Evolutionary conservation across 2,888 invertebrate species (phyloP), one percentile per base, ranked within the genome.

Genomic region (Neria commutata): DNA sequence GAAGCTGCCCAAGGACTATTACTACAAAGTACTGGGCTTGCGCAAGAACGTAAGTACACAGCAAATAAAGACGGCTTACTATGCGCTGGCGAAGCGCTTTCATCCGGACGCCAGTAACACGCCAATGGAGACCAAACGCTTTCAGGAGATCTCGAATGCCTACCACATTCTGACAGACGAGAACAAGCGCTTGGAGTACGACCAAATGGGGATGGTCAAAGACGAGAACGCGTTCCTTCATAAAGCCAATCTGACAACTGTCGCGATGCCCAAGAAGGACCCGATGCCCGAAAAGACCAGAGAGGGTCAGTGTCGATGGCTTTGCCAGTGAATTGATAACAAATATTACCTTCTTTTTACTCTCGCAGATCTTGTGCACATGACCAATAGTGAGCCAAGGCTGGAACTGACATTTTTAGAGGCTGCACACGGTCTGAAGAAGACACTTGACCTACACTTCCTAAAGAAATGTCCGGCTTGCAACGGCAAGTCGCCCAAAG

Each of bases 91-190:
- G 11, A 81, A 81, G 58, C 79, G 78, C 26, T 79, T 72, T 63
- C 80, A 81, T 61, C 81, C 81, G 0, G 80, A 81, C 60, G 72
- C 75, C 0, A 64, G 65, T 8, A 72, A 71, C 3, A 71, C 73
- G 1, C 65, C 71, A 26, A 66, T 71, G 40, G 70, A 76, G 26
- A 62, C 76, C 3, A 75, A 76, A 24, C 74, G 74, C 37, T 81
- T 81, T 63, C 97, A 98, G 81, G 94, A 96, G 81, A 95, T 99
- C 4, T 96, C 97, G 0, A 98, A 99, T 83, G 99, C 99, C 0
- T 99, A 99, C 82, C 97, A 99, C 85, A 94, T 98, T 25, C 64
- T 81, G 6, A 80, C 78, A 6, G 98, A 99, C 84, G 94, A 94
- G 21, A 85, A 83, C 1, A 96, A 95, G 81, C 87, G 96, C 58